These are phyloP conservation scores for Lepilemur ruficaudatus DNA, from an alignment of 2,797 vertebrate genomes.

Conservation along the genomic window DNA sequence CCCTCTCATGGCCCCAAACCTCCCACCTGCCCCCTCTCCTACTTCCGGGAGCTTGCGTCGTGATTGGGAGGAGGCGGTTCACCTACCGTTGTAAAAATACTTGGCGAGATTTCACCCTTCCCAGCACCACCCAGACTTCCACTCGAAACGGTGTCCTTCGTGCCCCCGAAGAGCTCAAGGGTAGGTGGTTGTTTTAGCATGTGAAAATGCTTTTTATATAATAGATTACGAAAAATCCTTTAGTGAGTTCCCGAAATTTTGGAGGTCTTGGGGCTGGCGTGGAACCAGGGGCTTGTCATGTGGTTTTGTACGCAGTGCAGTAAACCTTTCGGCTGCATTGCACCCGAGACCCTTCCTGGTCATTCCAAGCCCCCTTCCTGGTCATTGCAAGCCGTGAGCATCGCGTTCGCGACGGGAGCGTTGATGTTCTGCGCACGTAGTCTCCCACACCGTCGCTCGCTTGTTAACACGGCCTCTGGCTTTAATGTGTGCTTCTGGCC, in stretches of 20 bases:
- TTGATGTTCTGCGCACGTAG: fast-evolving
- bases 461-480: background rate
- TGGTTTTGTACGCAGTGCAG: background rate
- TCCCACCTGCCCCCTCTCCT: background rate
- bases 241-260: background rate
- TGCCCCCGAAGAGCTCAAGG: background rate
- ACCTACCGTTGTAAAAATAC: background rate
- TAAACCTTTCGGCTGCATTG: background rate
- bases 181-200: background rate
- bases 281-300: background rate
- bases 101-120: background rate
- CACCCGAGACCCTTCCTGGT: background rate
- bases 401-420: background rate
- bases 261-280: background rate
- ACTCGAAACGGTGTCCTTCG: background rate
- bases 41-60: background rate
- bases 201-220: background rate
- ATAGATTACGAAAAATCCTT: background rate
- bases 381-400: background rate
- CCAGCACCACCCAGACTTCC: background rate
- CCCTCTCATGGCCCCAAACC: background rate
- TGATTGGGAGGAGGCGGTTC: background rate
- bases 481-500: background rate
- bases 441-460: background rate
- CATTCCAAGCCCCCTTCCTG: background rate